Percentiles rank a stretch among this genome's conserved stretches.
phyloP scores from a whole-genome alignment of 1,140 invertebrate genomes.

The Neocloeon triangulifer region DNA sequence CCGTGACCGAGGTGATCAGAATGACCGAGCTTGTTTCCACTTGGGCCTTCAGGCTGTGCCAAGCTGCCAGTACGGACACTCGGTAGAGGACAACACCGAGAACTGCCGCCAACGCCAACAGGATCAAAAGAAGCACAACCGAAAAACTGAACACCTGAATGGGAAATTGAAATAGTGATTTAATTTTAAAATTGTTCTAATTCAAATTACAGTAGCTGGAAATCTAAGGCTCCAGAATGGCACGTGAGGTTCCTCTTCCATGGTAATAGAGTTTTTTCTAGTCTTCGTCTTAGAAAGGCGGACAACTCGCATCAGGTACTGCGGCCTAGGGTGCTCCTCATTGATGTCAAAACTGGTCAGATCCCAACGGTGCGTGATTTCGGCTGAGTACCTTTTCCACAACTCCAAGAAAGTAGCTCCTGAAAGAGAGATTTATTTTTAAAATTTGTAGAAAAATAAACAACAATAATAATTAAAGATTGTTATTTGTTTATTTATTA shows the following conservation, averaged over 20 bases:
- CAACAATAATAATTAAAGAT: constrained; percentile 5
- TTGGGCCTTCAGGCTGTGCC: constrained; percentile 29
- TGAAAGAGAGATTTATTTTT: constrained; percentile 20
- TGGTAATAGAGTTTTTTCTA: constrained; percentile 43
- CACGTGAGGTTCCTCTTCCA: constrained; percentile 55
- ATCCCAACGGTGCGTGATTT: constrained; percentile 81
- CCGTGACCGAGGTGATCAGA: constrained; percentile 60
- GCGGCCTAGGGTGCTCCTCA: constrained; percentile 69
- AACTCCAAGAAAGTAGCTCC: constrained; percentile 73
- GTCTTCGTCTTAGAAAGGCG: constrained; percentile 34
- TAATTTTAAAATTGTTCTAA: constrained; percentile 46
- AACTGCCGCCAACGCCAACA: constrained; percentile 61
- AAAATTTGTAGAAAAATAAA: background rate
- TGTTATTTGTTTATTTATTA: background rate
- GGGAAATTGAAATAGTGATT: constrained; percentile 1
- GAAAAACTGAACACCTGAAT: background rate
- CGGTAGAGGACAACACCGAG: constrained; percentile 79
- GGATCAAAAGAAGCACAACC: constrained; percentile 1
- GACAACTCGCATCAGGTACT: constrained; percentile 48
- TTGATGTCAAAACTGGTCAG: constrained; percentile 65
- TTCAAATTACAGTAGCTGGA: constrained; percentile 58
- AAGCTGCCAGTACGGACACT: constrained; percentile 59
- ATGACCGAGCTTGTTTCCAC: constrained; percentile 48
- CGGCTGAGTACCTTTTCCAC: constrained; percentile 83
- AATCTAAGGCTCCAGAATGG: constrained; percentile 73